Percentiles rank a stretch among this genome's conserved stretches.
Evolutionary conservation across 2,888 invertebrate genomes (phyloP).

Genomic region (Agonopterix subpropinquella): DNA sequence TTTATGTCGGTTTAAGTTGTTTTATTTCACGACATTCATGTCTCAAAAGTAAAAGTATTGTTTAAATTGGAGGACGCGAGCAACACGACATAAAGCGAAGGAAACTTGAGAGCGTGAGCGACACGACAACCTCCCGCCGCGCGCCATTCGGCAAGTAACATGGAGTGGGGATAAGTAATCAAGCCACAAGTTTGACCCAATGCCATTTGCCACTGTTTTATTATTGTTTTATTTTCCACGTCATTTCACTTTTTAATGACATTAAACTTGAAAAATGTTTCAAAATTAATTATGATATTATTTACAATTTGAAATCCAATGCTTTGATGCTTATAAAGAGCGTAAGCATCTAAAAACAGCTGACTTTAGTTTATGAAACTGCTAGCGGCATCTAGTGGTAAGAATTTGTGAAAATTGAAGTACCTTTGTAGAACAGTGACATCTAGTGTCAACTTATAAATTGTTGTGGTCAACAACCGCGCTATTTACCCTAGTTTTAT

Average conservation of each 20-base stretch:
- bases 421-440: neutral
- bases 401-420: too few relatives aligned
- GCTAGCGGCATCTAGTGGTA: too few relatives aligned
- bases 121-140: conserved; percentile 64
- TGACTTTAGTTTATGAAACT: too few relatives aligned
- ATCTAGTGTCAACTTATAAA: neutral
- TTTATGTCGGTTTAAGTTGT: neutral
- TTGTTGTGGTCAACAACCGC: too few relatives aligned
- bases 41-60: conserved; percentile 22
- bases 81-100: conserved; percentile 39
- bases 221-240: neutral
- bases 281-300: too few relatives aligned
- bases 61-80: conserved; percentile 46
- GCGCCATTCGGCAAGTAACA: conserved; percentile 52
- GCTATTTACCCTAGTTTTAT: too few relatives aligned
- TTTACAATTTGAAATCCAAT: too few relatives aligned
- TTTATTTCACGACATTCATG: conserved; percentile 36
- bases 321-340: too few relatives aligned
- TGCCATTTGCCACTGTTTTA: conserved; percentile 13
- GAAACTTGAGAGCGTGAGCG: conserved; percentile 50
- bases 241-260: too few relatives aligned
- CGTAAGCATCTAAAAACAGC: too few relatives aligned
- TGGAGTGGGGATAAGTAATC: conserved; percentile 58
- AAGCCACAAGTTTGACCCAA: conserved; percentile 54
- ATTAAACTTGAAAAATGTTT: too few relatives aligned